Base-by-base conservation (phyloP, 2,797 vertebrate species). In the Squalus acanthias region DNA sequence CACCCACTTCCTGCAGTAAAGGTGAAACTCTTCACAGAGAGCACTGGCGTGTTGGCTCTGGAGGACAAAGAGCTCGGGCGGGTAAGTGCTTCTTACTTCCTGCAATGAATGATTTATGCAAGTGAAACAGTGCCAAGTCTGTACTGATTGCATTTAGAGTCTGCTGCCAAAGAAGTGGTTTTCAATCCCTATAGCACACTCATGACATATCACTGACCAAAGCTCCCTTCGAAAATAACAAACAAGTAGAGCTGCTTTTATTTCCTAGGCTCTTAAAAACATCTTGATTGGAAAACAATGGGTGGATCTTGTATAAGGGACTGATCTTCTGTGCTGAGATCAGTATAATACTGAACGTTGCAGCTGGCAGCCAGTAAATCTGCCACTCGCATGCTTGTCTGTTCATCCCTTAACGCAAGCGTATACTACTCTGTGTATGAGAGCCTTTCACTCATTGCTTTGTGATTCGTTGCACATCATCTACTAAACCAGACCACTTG, bases 11-110 rank as follows among this genome's bases (percentile, higher is more conserved):
- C 99, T 46, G 99, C 99, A 12, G 99, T 99, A 97, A 99, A 99
- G 97, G 99, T 99, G 97, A 99, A 99, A 97, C 98, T 99, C 96
- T 99, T 99, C 97, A 99, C 99, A 0, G 99, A 99, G 97, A 99
- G 99, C 97, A 99, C 99, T 0, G 99, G 99, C 0, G 99, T 99
- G 91, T 97, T 99, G 98, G 99, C 99, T 67, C 98, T 99, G 97
- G 99, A 99, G 97, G 99, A 99, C 97, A 99, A 99, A 97, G 99
- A 99, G 97, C 98, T 99, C 1, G 99, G 99, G 96, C 98, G 99
- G 98, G 99, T 99, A 97, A 98, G 98, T 87, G 53, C 69, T 72
- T 76, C 53, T 95, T 95, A 74, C 69, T 95, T 95, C 94, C 94
- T 95, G 94, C 72, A 76, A 95, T 95, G 33, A 95, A 95, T 95